Percentiles rank a stretch among this genome's conserved stretches.
These are phyloP conservation scores for Magallana ariakensis DNA, from an alignment of 1,140 invertebrate species.

Conservation along the genomic window DNA sequence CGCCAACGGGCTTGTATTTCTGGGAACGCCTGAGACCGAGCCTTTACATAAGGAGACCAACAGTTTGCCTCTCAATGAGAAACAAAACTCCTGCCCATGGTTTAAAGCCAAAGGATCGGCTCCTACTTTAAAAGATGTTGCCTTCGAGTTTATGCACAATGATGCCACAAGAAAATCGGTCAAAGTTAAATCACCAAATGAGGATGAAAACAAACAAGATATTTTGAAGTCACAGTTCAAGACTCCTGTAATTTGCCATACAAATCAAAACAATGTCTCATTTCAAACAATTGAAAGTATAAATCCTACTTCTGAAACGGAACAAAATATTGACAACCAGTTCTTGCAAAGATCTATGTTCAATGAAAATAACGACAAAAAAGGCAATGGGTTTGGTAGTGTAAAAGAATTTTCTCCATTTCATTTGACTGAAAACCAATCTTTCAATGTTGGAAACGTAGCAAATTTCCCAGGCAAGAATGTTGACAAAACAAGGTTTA, in stretches of 20 bases:
- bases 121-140: constrained; percentile 5
- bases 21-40: background rate
- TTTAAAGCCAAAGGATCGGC: background rate
- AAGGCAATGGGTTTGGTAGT: background rate
- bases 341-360: background rate
- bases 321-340: background rate
- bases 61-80: background rate
- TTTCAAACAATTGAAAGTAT: background rate
- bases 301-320: background rate
- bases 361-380: background rate
- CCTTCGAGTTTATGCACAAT: background rate
- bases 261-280: background rate
- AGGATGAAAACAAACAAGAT: background rate
- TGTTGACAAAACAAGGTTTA: background rate
- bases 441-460: background rate
- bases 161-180: background rate
- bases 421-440: background rate
- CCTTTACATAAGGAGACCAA: background rate
- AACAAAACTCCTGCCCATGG: background rate
- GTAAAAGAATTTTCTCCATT: background rate
- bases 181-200: background rate
- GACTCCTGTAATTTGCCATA: background rate
- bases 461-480: background rate
- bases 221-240: background rate
- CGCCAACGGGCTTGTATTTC: background rate